Base-by-base conservation (phyloP, 37 sponge, comb jelly and placozoan genomes). In the Geodia barretti region DNA sequence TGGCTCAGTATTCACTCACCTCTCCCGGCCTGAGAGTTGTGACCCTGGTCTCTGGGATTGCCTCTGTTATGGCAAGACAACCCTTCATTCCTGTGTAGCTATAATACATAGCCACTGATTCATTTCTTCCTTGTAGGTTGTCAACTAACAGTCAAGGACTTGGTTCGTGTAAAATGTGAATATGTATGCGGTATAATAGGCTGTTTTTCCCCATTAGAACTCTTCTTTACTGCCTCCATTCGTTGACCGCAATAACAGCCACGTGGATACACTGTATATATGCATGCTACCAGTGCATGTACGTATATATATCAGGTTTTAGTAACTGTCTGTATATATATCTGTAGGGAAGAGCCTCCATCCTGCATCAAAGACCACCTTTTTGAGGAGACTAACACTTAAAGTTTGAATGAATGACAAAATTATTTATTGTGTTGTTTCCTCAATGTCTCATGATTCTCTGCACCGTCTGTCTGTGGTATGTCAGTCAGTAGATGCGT, bases 81-180 rank as follows among this genome's bases (percentile, higher is more conserved):
- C 5, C 54, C 54, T 47, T 47, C n/a, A n/a, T n/a, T n/a, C n/a
- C n/a, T n/a, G n/a, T n/a, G 14, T 47, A 47, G 54, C 14, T 47
- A 47, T 47, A 47, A 47, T n/a, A 47, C 11, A 47, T 47, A 47
- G 54, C 14, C 14, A 47, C 14, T 47, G 54, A 14, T 58, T 42
- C 34, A 28, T 8, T 30, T 29, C 30, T 39, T 11, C 20, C 30
- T 26, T 54, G 30, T 64, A 91, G 92, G 92, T 3, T 91, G 92
- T 60, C 74, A 76, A 40, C 80, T 91, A 23, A 83, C 80, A 61
- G 38, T 82, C 62, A 82, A 78, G 28, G 92, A 91, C 61, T 54
- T 83, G 87, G 92, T 91, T 43, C 60, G 86, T 85, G 0, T 17
- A 28, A 4, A 74, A 25, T 21, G 72, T 39, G 39, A 17, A 17